Percentiles rank a stretch among this genome's conserved stretches.
Evolutionary conservation across 1,140 invertebrate genomes (phyloP).

Genomic region (Lordiphosa clarofinis): DNA sequence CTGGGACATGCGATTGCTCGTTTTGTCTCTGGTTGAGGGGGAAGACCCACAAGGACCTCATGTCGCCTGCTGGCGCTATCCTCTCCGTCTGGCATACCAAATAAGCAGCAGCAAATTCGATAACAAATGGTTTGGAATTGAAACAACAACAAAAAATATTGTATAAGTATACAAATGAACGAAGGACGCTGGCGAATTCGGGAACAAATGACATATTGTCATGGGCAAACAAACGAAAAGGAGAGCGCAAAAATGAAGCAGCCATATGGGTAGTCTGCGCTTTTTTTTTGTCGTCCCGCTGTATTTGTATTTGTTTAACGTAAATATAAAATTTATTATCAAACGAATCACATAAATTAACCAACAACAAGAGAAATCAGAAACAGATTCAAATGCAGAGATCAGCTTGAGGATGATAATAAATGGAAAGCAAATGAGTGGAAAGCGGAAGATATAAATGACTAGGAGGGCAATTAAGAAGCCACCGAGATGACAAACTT

Average conservation of each 20-base stretch:
- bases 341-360: constrained; percentile 65
- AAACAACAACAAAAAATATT: constrained; percentile 52
- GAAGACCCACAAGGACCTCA: constrained; percentile 36
- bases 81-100: constrained; percentile 53
- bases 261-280: neutral
- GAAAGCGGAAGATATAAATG: constrained; percentile 33
- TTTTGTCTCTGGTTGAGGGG: neutral
- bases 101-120: constrained; percentile 72
- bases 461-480: neutral
- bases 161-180: constrained; percentile 1
- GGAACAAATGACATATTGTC: constrained; percentile 76
- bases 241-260: constrained; percentile 3
- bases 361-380: constrained; percentile 53
- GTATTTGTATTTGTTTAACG: constrained; percentile 61
- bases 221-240: constrained; percentile 29
- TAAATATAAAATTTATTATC: constrained; percentile 78
- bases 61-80: constrained; percentile 37
- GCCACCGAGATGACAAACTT: neutral
- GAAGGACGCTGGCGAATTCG: constrained; percentile 55
- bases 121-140: constrained; percentile 73
- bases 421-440: constrained; percentile 61
- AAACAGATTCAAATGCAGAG: constrained; percentile 36
- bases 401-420: constrained; percentile 57
- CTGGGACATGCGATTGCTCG: constrained; percentile 1
- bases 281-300: neutral